Conservation (phyloP, 1,140 invertebrate species). For the Zaprionus nigranus region DNA sequence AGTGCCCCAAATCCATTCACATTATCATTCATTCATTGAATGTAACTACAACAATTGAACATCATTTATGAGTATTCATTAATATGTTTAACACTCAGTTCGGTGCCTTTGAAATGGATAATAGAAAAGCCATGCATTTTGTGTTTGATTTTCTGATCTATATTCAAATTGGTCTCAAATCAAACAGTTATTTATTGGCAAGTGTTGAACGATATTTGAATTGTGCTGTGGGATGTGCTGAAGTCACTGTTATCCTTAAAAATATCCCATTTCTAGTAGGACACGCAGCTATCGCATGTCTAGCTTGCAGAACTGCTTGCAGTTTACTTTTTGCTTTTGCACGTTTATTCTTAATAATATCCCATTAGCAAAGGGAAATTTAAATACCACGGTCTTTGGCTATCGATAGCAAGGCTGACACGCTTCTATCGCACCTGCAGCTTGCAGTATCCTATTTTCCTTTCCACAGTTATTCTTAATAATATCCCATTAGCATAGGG, state of each 20-base stretch:
- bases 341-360: background rate
- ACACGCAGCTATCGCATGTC: background rate
- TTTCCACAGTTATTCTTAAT: background rate
- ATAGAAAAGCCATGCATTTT: background rate
- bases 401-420: background rate
- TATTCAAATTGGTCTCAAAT: background rate
- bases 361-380: background rate
- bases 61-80: background rate
- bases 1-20: slow-evolving; percentile 10
- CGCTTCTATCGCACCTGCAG: background rate
- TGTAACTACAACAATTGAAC: background rate
- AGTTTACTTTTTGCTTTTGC: background rate
- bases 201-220: background rate
- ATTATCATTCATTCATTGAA: background rate
- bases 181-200: background rate
- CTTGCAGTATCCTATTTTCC: background rate
- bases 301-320: background rate
- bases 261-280: background rate
- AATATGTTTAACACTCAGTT: background rate
- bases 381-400: background rate
- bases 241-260: too few species aligned
- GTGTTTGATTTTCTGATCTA: background rate
- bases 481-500: background rate
- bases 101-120: background rate
- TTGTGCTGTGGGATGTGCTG: background rate